Conservation (phyloP, 2,113 vertebrate species). For the Actenoides hombroni region DNA sequence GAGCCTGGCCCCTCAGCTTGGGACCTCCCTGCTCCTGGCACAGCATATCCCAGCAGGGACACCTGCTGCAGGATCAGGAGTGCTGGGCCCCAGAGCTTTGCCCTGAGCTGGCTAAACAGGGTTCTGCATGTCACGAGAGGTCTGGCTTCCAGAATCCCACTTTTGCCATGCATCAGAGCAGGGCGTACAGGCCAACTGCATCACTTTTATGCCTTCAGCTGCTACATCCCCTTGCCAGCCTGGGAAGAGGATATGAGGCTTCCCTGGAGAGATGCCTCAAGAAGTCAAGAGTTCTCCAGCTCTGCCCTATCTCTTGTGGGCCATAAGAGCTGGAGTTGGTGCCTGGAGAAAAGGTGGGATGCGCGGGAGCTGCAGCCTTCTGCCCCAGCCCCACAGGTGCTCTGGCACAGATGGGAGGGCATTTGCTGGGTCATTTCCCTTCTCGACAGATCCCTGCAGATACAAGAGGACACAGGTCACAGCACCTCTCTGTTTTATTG, state of each 20-base stretch:
- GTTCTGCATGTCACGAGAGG: neutral
- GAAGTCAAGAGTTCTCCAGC: neutral
- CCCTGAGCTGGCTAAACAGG: neutral
- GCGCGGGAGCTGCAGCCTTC: neutral
- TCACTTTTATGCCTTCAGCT: neutral
- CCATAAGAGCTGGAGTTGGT: neutral
- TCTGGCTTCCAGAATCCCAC: neutral
- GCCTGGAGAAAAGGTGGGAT: neutral
- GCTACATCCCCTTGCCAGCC: neutral
- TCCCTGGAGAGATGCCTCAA: neutral
- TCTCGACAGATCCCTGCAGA: neutral
- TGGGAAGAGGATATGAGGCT: neutral
- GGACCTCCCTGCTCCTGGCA: neutral
- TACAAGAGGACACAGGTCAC: conserved; percentile 4
- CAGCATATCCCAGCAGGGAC: neutral
- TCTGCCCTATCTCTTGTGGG: neutral
- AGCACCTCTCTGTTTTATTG: conserved; percentile 66
- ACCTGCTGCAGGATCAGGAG: neutral
- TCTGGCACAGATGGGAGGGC: neutral
- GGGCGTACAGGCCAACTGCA: neutral
- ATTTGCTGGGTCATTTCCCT: neutral
- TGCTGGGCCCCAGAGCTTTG: neutral
- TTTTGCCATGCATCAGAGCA: neutral
- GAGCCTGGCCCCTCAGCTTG: fast-evolving
- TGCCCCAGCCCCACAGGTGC: neutral